Evolutionary conservation across 2,797 vertebrate genomes (phyloP).

Genomic region (Dallia pectoralis): DNA sequence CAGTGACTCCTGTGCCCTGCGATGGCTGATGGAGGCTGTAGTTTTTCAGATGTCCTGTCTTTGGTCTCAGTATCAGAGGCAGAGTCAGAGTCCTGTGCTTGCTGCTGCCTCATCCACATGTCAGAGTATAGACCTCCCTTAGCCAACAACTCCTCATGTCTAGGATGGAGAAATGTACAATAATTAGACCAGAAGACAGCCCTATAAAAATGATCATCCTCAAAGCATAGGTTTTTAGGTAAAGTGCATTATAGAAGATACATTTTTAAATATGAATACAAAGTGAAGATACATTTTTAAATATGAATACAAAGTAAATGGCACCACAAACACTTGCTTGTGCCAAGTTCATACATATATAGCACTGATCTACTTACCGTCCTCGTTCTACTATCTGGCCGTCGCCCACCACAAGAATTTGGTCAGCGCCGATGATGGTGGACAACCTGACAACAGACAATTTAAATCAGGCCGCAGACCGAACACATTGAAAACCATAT

Average conservation of each 20-base stretch:
- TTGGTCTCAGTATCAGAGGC: constrained; percentile 77
- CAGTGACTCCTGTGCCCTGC: constrained; percentile 44
- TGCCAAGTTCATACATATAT: no score
- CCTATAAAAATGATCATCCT: not conserved
- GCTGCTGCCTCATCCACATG: constrained; percentile 92
- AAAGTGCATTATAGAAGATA: not conserved
- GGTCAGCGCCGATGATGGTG: constrained; percentile 89
- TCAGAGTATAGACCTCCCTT: constrained; percentile 84
- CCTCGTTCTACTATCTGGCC: constrained; percentile 86
- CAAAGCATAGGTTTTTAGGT: not conserved
- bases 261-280: not conserved
- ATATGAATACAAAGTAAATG: not conserved
- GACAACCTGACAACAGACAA: constrained; percentile 78
- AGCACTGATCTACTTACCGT: constrained; percentile 74
- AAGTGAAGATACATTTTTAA: not conserved
- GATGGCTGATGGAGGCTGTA: constrained; percentile 65
- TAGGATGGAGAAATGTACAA: constrained; percentile 44
- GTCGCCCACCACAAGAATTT: constrained; percentile 88
- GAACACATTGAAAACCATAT: not conserved
- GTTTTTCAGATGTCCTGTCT: constrained; percentile 77
- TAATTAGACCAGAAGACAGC: not conserved
- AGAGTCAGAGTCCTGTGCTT: constrained; percentile 68
- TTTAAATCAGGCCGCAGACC: not conserved
- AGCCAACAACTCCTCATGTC: constrained; percentile 86
- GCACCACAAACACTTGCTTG: not conserved